Percentiles rank a stretch among this genome's conserved stretches.
These are phyloP conservation scores for pig (Sus scrofa) DNA, from an alignment of 2,113 vertebrate species.

Conservation along the genomic window T2T-Sscrofa CM000817.6:22522501-22523000, in stretches of 20 bases:
- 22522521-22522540: neutral
- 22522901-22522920: too few species aligned
- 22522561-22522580: neutral
- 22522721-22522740: neutral
- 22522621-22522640: neutral
- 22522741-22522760: neutral
- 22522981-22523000: too few species aligned
- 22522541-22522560: neutral
- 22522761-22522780: neutral
- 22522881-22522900: too few species aligned
- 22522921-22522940: too few species aligned
- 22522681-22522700: neutral
- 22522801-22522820: neutral
- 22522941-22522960: too few species aligned
- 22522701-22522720: neutral
- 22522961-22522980: too few species aligned
- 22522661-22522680: neutral
- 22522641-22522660: neutral
- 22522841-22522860: neutral
- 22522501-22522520: neutral
- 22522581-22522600: neutral
- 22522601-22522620: neutral
- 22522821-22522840: neutral
- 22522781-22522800: neutral
- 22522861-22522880: too few species aligned